Evolutionary conservation across 2,113 vertebrate genomes (phyloP), one percentile per base, ranked within the genome.

Genomic region (Nymphicus hollandicus): DNA sequence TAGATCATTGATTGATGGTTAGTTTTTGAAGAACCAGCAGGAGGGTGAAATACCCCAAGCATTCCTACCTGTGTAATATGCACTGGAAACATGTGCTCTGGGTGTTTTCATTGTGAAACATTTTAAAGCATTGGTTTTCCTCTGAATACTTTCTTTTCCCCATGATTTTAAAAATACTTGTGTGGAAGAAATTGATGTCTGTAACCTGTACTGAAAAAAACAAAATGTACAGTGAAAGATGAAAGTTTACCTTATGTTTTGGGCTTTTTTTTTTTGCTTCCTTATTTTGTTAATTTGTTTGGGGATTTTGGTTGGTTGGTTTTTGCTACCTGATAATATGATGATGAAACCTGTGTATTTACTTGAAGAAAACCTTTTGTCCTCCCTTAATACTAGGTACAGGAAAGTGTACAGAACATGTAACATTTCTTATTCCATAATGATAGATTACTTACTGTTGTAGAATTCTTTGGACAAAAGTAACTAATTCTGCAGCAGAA

Each of bases 211-310:
- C 37, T 70, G 69, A 31, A 60, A n/a, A 29, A 72, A 80, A 55
- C 35, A 22, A 22, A 44, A 52, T 0, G 0, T 27, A 11, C 0
- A 9, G 29, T 39, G 22, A 53, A 44, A 52, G 44, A 39, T 43
- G 19, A 58, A 49, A 52, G 41, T 65, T 43, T 63, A 31, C 28
- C 18, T 61, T 80, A 22, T 10, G 1, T 22, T 83, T 77, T n/a
- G 23, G 5, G 31, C 4, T 3, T 2, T 49, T 25, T 49, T 25
- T 27, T 25, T 20, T 29, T 39, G 14, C 37, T 52, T 24, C 15
- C 19, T 65, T 52, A 7, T 11, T 88, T 53, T 27, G 14, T 55
- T 80, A 6, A 56, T 60, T 74, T 64, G 14, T 29, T 63, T 41
- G 23, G n/a, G 61, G 15, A 15, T 29, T 55, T 61, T 66, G 22